phyloP scores from a whole-genome alignment of 2,888 invertebrate species.

The Drosophila anomalata region DNA sequence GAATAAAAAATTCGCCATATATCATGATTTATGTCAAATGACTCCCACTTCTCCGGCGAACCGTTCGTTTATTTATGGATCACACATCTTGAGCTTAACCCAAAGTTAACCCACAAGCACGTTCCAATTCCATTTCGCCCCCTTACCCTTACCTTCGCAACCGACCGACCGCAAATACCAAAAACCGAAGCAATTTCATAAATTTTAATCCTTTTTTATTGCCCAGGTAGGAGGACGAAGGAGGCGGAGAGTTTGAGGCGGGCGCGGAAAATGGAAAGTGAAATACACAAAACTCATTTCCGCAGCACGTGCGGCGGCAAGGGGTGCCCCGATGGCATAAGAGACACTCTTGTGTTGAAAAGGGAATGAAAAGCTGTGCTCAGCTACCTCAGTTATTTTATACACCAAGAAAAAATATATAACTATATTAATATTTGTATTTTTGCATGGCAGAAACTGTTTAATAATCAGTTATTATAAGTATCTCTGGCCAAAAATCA shows the following conservation, averaged over 20 bases:
- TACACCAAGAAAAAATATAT: slow-evolving; percentile 4
- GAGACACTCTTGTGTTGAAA: slow-evolving; percentile 19
- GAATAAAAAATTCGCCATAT: slow-evolving; percentile 39
- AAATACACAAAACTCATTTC: slow-evolving; percentile 76
- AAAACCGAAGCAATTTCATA: slow-evolving; percentile 74
- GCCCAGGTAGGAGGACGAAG: slow-evolving; percentile 43
- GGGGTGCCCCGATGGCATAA: slow-evolving; percentile 5
- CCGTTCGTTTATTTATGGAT: slow-evolving; percentile 63
- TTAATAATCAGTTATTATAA: too few species aligned
- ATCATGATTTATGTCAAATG: slow-evolving; percentile 56
- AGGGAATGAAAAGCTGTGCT: slow-evolving; percentile 54
- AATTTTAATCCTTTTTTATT: slow-evolving; percentile 80
- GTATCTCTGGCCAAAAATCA: too few species aligned
- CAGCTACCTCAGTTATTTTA: slow-evolving; percentile 33
- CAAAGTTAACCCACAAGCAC: slow-evolving; percentile 59
- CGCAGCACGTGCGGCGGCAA: slow-evolving; percentile 43
- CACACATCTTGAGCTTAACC: slow-evolving; percentile 46
- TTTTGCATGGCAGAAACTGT: background rate
- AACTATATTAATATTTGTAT: too few species aligned
- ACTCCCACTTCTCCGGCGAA: slow-evolving; percentile 21
- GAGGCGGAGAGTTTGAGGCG: slow-evolving; percentile 24
- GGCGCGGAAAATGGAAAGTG: slow-evolving; percentile 66
- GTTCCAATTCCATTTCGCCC: slow-evolving; percentile 56
- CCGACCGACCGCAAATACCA: slow-evolving; percentile 49
- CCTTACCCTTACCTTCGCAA: background rate